Base-by-base conservation (phyloP, 2,888 invertebrate genomes). In the Sthenelais limicola region DNA sequence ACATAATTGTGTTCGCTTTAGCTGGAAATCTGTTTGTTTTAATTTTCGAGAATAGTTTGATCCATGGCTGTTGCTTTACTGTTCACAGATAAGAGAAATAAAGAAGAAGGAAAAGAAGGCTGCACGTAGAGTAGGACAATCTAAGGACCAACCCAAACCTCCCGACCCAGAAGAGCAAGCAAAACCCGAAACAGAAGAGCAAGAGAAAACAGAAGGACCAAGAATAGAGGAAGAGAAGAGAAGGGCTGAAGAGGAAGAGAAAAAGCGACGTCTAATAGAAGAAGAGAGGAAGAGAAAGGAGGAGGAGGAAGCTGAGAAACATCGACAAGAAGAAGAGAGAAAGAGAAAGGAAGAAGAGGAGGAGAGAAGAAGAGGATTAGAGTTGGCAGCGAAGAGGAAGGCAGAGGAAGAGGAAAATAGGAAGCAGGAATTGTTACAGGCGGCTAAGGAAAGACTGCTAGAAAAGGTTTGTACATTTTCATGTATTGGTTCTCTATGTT, bases 71-170 rank as follows among this genome's bases (percentile, higher is more conserved):
- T n/a, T n/a, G n/a, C n/a, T n/a, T n/a, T n/a, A n/a, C n/a, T n/a
- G n/a, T n/a, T 43, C 12, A 18, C 62, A 62, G 62, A 38, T 38
- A 38, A 21, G 62, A 2, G 62, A 62, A 24, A 62, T 62, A 2
- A 62, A 62, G 62, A 62, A 62, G 38, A 62, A 62, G 38, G 62
- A 62, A 28, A 62, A 62, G 21, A 9, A 28, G 12, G 62, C 62
- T 26, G 35, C 38, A 62, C 35, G 62, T 26, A 18, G 62, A 2
- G 62, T 62, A 7, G 38, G 38, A 1, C 18, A 62, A 49, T 9
- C 49, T 12, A 15, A 52, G 52, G 9, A 30, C 21, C 21, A n/a
- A 3, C 15, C 52, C 24, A 52, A 24, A 15, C 52, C 24, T 52
- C n/a, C 21, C 24, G 21, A 30, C 28, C 21, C n/a, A 56, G 3